Evolutionary conservation across 1,140 invertebrate genomes (phyloP).

Genomic region (Idris sp.): DNA sequence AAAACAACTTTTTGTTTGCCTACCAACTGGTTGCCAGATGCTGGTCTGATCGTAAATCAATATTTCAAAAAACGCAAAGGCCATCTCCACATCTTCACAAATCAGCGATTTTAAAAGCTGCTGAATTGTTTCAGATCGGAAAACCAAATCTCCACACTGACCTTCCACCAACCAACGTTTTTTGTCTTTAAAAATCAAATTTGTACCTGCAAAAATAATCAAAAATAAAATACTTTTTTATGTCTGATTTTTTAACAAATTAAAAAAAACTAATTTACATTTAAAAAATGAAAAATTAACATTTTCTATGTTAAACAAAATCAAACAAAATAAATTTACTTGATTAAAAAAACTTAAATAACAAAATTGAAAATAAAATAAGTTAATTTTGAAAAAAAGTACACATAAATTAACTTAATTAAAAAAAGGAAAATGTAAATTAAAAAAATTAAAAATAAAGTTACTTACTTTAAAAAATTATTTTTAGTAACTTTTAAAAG

Average conservation of each 20-base stretch:
- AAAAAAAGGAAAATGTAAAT: no score
- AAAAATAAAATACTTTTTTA: constrained; percentile 2
- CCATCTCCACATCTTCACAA: constrained; percentile 17
- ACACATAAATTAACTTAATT: no score
- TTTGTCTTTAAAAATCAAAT: constrained; percentile 8
- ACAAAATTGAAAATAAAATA: no score
- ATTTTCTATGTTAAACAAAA: no score
- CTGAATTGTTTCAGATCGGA: not conserved
- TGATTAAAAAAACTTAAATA: no score
- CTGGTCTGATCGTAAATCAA: constrained; percentile 16
- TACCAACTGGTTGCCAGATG: constrained; percentile 33
- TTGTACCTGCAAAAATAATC: constrained; percentile 13
- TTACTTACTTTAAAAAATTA: no score
- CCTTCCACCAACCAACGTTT: constrained; percentile 8
- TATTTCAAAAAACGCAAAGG: constrained; percentile 16
- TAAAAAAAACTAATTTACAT: constrained; percentile 1
- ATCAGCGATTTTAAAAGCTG: constrained; percentile 12
- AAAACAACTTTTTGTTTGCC: no score
- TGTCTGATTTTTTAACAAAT: no score
- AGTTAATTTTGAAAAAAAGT: no score
- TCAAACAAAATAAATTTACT: no score
- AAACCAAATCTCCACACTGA: constrained; percentile 7
- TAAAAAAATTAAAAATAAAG: not conserved
- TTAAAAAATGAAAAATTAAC: not conserved
- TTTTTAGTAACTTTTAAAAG: no score